Base-by-base conservation (phyloP, 2,113 vertebrate species). In the Noctilio leporinus region DNA sequence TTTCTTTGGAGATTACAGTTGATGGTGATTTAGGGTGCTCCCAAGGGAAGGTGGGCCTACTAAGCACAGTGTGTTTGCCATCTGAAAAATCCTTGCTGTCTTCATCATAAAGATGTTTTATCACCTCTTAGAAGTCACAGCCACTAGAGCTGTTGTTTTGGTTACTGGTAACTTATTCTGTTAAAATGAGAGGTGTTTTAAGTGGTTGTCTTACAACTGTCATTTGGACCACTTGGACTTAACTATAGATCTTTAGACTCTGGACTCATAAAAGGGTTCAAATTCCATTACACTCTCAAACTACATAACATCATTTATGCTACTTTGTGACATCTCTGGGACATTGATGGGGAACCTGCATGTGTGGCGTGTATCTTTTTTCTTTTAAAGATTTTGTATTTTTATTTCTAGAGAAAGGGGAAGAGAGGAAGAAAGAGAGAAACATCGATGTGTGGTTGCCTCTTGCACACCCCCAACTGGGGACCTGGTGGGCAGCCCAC, bases 1-100 rank as follows among this genome's bases (percentile, higher is more conserved):
- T 75, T 89, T 84, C 53, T 87, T 59, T 92, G 57, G 35, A 51
- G 43, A 93, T 57, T 87, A 30, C 30, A 67, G 28, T 62, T 40
- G 35, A 28, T 75, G 43, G 35, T 78, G 40, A 47, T 64, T 80
- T 77, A 88, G 9, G 47, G 43, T 64, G 72, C n/a, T 82, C 81
- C 45, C 45, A 78, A 62, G 15, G 65, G 38, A 53, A 33, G 26
- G 33, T 43, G 47, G 55, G 51, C 35, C 76, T 89, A 16, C 47
- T 88, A 35, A 76, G 24, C 17, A 65, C 28, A 53, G 4, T 10
- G 7, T 51, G 30, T 38, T 89, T 82, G 30, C 73, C 19, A 4
- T 75, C 33, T 43, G 72, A 67, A 96, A 85, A 88, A 35, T 86
- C 33, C 47, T 86, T 75, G 35, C 28, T 51, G 0, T 86, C 81